These are phyloP conservation scores for Asarcornis scutulata DNA, from an alignment of 2,113 vertebrate genomes.

Conservation along the genomic window DNA sequence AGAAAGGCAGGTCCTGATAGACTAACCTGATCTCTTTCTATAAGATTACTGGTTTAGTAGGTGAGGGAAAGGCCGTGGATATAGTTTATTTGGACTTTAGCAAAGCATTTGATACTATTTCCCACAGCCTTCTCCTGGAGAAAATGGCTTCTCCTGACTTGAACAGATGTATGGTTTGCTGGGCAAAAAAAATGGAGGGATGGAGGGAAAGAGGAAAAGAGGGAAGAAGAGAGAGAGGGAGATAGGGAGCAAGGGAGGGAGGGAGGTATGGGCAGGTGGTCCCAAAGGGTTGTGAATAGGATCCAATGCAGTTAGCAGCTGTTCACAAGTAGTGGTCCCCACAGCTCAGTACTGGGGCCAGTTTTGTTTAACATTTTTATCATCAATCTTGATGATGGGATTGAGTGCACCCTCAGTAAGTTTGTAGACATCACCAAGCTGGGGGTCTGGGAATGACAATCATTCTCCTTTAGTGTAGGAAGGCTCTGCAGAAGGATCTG, in stretches of 20 bases:
- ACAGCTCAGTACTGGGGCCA: not conserved
- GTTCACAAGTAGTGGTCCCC: not conserved
- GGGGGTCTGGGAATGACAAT: not conserved
- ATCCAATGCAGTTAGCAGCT: not conserved
- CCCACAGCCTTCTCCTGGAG: not conserved
- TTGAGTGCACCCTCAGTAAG: not conserved
- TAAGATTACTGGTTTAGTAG: not conserved
- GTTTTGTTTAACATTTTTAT: not conserved
- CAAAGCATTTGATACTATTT: not conserved
- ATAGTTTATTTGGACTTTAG: not conserved
- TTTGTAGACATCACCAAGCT: not conserved
- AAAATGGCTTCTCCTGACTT: not conserved
- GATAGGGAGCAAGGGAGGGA: too few species aligned
- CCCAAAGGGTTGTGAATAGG: not conserved
- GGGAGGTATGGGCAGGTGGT: not conserved
- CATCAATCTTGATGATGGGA: not conserved
- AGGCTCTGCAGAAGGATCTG: not conserved
- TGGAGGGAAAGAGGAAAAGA: too few species aligned
- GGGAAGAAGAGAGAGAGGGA: too few species aligned
- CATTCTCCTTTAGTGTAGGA: not conserved
- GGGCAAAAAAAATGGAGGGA: not conserved
- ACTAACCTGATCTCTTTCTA: not conserved
- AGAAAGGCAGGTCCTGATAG: not conserved
- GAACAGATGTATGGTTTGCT: not conserved
- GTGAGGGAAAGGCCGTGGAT: not conserved